A percentile compares a stretch with the other conserved stretches of the same genome.
These are phyloP conservation scores for Helostoma temminkii DNA, from an alignment of 2,797 vertebrate genomes.

Conservation along the genomic window DNA sequence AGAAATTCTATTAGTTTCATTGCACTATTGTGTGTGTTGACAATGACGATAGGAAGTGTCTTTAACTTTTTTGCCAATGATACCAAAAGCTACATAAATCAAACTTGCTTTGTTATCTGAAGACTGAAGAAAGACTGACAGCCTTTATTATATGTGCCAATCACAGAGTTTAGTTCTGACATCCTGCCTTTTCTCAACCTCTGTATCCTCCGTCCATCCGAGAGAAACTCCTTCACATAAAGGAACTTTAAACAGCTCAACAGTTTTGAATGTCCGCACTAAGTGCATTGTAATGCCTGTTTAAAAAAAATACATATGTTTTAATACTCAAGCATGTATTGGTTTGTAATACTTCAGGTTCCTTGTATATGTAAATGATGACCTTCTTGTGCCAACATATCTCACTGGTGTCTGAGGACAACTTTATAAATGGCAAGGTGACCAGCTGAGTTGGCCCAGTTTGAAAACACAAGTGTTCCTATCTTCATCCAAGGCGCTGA, in stretches of 20 bases:
- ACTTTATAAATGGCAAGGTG: conserved; percentile 76
- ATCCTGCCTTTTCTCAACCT: conserved; percentile 59
- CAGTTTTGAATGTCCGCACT: conserved; percentile 87
- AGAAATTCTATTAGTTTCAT: conserved; percentile 69
- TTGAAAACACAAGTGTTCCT: conserved; percentile 65
- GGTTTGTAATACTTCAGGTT: conserved; percentile 85
- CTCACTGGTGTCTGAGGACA: conserved; percentile 79
- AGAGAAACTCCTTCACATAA: conserved; percentile 69
- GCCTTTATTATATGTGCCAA: conserved; percentile 81
- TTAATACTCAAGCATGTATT: conserved; percentile 86
- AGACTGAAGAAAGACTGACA: conserved; percentile 69
- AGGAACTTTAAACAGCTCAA: conserved; percentile 81
- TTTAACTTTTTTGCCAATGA: conserved; percentile 75
- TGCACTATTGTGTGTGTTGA: conserved; percentile 79
- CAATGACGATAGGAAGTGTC: conserved; percentile 79
- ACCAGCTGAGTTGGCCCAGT: conserved; percentile 73
- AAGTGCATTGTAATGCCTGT: conserved; percentile 88
- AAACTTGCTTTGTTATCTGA: conserved; percentile 53
- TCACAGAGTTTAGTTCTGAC: conserved; percentile 64
- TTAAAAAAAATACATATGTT: conserved; percentile 80
- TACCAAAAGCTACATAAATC: conserved; percentile 77
- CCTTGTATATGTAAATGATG: conserved; percentile 83
- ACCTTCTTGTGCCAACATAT: conserved; percentile 83
- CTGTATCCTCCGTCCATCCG: conserved; percentile 69
- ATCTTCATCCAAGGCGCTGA: conserved; percentile 36